Conservation (phyloP, 2,888 invertebrate genomes). For the Axea sp. region DNA sequence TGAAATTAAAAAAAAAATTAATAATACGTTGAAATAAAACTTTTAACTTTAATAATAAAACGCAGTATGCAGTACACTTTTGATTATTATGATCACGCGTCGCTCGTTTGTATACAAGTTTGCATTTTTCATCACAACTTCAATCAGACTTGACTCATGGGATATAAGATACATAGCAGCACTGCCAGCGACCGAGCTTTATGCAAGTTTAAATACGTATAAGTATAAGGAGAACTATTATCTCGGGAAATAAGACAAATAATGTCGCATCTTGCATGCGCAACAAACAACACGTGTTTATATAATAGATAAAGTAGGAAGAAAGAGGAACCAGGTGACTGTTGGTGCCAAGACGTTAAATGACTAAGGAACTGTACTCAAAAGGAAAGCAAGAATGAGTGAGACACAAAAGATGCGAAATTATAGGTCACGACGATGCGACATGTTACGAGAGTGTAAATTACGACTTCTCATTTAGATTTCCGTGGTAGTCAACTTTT, state of each 20-base stretch:
- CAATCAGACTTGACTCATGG: constrained; percentile 34
- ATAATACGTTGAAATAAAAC: constrained; percentile 16
- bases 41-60: constrained; percentile 35
- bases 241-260: constrained; percentile 51
- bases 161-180: constrained; percentile 26
- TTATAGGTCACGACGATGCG: constrained; percentile 69
- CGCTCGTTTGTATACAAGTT: constrained; percentile 45
- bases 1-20: constrained; percentile 34
- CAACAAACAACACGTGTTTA: constrained; percentile 41
- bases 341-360: constrained; percentile 25
- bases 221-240: constrained; percentile 38
- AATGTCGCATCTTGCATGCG: constrained; percentile 38
- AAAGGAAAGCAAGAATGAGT: neutral
- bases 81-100: constrained; percentile 37
- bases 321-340: constrained; percentile 31
- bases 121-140: constrained; percentile 49
- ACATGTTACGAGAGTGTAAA: constrained; percentile 72
- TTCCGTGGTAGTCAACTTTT: constrained; percentile 54
- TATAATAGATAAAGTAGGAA: constrained; percentile 33
- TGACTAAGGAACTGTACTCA: constrained; percentile 14
- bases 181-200: constrained; percentile 27
- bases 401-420: constrained; percentile 22
- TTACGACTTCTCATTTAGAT: constrained; percentile 76
- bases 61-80: constrained; percentile 19
- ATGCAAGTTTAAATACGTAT: constrained; percentile 46